Percentiles rank a stretch among this genome's conserved stretches.
Evolutionary conservation across 2,888 invertebrate genomes (phyloP).

Genomic region (Rambutsinella grinnellia): DNA sequence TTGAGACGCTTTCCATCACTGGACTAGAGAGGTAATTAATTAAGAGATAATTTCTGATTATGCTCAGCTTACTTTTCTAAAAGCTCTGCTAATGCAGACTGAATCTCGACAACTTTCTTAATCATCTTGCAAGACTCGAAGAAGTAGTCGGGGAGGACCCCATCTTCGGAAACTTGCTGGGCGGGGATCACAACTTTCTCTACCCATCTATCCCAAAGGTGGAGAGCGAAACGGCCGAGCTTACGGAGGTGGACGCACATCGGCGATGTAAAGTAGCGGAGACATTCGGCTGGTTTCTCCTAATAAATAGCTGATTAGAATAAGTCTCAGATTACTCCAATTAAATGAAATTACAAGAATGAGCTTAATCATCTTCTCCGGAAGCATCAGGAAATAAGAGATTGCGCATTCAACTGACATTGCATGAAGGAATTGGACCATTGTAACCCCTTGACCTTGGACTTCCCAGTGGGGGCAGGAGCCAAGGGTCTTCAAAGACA

Average conservation of each 20-base stretch:
- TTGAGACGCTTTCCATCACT: conserved; percentile 44
- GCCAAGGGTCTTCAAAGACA: conserved; percentile 48
- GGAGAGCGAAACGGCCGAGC: conserved; percentile 55
- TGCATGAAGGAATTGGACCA: conserved; percentile 42
- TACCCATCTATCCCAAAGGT: conserved; percentile 57
- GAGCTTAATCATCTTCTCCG: conserved; percentile 24
- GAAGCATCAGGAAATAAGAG: conserved; percentile 46
- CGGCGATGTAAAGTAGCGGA: conserved; percentile 58
- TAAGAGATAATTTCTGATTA: not conserved
- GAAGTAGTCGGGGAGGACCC: conserved; percentile 24
- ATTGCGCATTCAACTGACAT: conserved; percentile 48
- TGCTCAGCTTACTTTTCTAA: conserved; percentile 21
- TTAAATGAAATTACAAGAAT: conserved; percentile 25
- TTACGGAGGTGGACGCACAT: conserved; percentile 58
- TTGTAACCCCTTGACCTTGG: conserved; percentile 52
- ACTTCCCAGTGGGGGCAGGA: conserved; percentile 52
- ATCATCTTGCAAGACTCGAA: conserved; percentile 36
- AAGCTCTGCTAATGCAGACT: conserved; percentile 15
- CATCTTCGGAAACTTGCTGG: conserved; percentile 5
- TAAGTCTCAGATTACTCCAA: not conserved
- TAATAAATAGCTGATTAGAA: conserved; percentile 23
- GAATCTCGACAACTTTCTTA: conserved; percentile 36
- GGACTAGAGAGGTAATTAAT: conserved; percentile 27
- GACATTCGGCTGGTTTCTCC: conserved; percentile 57
- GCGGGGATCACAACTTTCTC: conserved; percentile 40